Base-by-base conservation (phyloP, 2,113 vertebrate species). In the Eulemur macaco region DNA sequence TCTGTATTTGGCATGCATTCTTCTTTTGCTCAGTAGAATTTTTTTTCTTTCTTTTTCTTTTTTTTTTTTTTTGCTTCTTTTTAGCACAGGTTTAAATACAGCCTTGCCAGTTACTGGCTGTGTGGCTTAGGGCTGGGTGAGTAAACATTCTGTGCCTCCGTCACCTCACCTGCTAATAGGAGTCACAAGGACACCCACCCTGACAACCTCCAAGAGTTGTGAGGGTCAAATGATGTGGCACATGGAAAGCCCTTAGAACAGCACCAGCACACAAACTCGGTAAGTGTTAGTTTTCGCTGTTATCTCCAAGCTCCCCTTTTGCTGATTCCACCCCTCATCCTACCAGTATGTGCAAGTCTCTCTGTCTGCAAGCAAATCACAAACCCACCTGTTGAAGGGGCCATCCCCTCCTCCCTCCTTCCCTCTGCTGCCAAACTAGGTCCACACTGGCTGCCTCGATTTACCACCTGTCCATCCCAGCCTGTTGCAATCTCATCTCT, bases 201-300 rank as follows among this genome's bases (percentile, higher is more conserved):
- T 47, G 63, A 86, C 20, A 95, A 63, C 14, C 27, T 25, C 31
- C 23, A 83, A 84, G 78, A 92, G 29, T 39, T 5, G 1, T 20
- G 45, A 66, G 3, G 42, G 18, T 68, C 68, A 20, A 45, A n/a
- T 7, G 2, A 18, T 21, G 4, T 69, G 47, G 34, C 14, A 54
- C 15, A n/a, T 0, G 1, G 23, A 31, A 78, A 84, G 29, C n/a
- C 12, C 12, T 34, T 9, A 29, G 34, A 77, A 89, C 3, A 66
- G 12, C 3, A 18, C 34, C 3, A 18, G 58, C 25, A 37, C 2
- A 1, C 18, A 5, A 5, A 5, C 11, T 82, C 10, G 13, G 60
- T 71, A 39, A 13, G 5, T 47, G 27, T 37, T n/a, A 21, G 45
- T 37, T 27, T 81, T 64, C 63, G 54, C 76, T 8, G 1, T 17